Base-by-base conservation (phyloP, 2,888 invertebrate genomes). In the Lepidochitona cinerea region DNA sequence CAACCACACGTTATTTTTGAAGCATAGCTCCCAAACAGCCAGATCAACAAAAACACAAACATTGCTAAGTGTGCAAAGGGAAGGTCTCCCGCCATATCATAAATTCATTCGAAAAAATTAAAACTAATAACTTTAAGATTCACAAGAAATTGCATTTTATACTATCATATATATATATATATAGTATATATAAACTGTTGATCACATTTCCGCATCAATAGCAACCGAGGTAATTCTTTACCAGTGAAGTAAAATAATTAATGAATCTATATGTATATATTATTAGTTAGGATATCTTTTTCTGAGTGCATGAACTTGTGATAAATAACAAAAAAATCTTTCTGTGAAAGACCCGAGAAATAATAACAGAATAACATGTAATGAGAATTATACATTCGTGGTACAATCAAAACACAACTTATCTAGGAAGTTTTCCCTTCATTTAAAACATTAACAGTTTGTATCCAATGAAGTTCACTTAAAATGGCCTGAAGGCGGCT, bases 141-240 rank as follows among this genome's bases (percentile, higher is more conserved):
- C 59, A 59, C 59, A 59, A 59, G 59, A 59, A 59, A 59, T 59
- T 59, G 59, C 59, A 59, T 59, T 59, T 59, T 32, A 32, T 29
- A 59, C 29, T 78, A 78, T 76, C 72, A 75, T 76, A 77, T 81
- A 81, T 26, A 59, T 59, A 26, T 79, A 75, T 76, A 73, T 78
- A 82, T 82, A 77, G 23, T 49, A 77, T 81, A 81, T 59, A 59
- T 59, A 59, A 59, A 59, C 12, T 29, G 59, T 59, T 59, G 59
- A 59, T 59, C 59, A 59, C 59, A 59, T 59, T 23, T 59, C 32
- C 26, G 23, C 12, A 29, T 59, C 59, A 59, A 32, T 59, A 59
- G 59, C 59, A 59, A 59, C 59, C 59, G 59, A 59, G 59, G 59
- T 59, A 59, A 29, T 23, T 59, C 59, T 32, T 23, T 29, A 59